Conservation (phyloP, 2,888 invertebrate species). For the Cryptus viduatorius region DNA sequence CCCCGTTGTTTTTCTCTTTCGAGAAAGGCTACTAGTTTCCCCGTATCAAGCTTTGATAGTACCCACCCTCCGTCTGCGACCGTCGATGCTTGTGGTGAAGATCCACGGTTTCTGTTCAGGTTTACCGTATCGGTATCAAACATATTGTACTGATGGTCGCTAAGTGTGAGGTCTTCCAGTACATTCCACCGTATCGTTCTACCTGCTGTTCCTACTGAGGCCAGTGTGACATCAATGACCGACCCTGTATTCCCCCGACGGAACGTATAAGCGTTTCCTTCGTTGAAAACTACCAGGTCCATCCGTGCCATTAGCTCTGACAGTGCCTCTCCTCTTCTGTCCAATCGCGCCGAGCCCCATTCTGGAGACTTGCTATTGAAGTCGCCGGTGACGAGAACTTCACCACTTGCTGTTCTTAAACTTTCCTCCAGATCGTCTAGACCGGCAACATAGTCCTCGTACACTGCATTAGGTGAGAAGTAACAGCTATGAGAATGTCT, state of each 20-base stretch:
- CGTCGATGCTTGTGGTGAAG: neutral
- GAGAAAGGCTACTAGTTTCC: neutral
- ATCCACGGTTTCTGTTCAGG: constrained; percentile 30
- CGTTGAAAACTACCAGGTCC: constrained; percentile 47
- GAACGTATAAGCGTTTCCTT: constrained; percentile 65
- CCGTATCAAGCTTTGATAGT: neutral
- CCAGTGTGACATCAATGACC: constrained; percentile 67
- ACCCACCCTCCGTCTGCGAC: constrained; percentile 2
- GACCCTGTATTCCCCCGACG: constrained; percentile 58
- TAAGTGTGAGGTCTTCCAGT: constrained; percentile 59
- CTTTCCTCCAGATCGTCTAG: no score
- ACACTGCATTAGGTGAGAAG: no score
- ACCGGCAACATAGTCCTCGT: no score
- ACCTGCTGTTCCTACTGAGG: constrained; percentile 36
- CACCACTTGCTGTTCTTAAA: no score
- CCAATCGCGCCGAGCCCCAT: constrained; percentile 61
- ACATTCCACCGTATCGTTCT: constrained; percentile 56
- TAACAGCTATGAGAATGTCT: no score
- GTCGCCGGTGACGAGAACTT: constrained; percentile 50
- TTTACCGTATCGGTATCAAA: no score
- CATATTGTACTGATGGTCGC: constrained; percentile 69
- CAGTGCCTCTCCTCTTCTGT: constrained; percentile 58
- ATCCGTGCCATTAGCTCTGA: constrained; percentile 63
- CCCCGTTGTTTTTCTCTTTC: no score
- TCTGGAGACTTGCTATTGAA: constrained; percentile 66